A percentile compares a stretch with the other conserved stretches of the same genome.
phyloP scores from a whole-genome alignment of 2,888 invertebrate species.

The Suillia variegata region DNA sequence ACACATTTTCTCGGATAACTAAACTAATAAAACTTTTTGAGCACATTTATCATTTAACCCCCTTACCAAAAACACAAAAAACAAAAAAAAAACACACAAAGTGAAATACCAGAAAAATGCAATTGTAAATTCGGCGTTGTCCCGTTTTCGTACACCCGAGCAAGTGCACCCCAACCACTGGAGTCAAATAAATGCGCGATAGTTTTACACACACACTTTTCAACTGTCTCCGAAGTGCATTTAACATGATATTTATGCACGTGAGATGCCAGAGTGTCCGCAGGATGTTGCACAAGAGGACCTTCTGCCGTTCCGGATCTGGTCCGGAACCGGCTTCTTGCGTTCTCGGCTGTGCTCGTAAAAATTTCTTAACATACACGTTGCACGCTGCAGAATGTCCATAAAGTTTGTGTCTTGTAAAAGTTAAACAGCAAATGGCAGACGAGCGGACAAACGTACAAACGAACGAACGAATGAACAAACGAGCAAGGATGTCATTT shows the following conservation, averaged over 20 bases:
- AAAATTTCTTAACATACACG: not conserved
- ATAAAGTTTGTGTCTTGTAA: conserved; percentile 5
- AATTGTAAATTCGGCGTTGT: not conserved
- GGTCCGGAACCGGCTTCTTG: not conserved
- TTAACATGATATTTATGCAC: conserved; percentile 20
- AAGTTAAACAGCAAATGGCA: conserved; percentile 17
- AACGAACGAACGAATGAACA: too few relatives aligned
- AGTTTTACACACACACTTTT: conserved; percentile 3
- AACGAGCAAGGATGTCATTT: not conserved
- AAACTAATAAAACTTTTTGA: too few relatives aligned
- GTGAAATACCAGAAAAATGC: too few relatives aligned
- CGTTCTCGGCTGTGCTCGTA: not conserved
- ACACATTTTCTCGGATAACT: too few relatives aligned
- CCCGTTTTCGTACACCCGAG: not conserved
- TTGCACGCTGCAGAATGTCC: not conserved
- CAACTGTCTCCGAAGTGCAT: conserved; percentile 13
- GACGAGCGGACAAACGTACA: too few relatives aligned
- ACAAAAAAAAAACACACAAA: too few relatives aligned
- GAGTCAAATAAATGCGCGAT: conserved; percentile 12
- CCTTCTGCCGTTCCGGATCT: not conserved
- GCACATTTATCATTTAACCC: too few relatives aligned
- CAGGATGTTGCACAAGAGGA: not conserved
- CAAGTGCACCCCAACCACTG: not conserved
- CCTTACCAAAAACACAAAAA: too few relatives aligned
- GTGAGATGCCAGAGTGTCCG: conserved; percentile 18